These are phyloP conservation scores for Ectropis grisescens DNA, from an alignment of 1,140 invertebrate species.

Conservation along the genomic window DNA sequence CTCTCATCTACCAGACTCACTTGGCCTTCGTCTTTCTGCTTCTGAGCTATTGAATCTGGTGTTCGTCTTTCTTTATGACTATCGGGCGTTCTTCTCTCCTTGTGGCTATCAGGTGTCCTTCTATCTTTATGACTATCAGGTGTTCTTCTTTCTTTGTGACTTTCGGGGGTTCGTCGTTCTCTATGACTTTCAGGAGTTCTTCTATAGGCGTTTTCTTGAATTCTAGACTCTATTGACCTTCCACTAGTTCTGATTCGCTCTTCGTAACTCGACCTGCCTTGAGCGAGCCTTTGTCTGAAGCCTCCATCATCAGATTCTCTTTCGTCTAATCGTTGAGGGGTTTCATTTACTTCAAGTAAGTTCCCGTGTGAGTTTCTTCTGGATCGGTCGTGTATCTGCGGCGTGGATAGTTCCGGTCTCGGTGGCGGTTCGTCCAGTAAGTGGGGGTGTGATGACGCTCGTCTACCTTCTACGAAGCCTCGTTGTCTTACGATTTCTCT, in stretches of 20 bases:
- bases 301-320: slow-evolving; percentile 73
- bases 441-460: slow-evolving; percentile 77
- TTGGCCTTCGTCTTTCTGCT: slow-evolving; percentile 38
- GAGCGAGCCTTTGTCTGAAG: slow-evolving; percentile 59
- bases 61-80: slow-evolving; percentile 26
- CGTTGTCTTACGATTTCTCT: slow-evolving; percentile 69
- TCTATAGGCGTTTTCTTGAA: slow-evolving; percentile 40
- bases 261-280: slow-evolving; percentile 58
- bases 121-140: slow-evolving; percentile 48
- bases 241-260: slow-evolving; percentile 54
- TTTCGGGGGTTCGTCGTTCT: slow-evolving; percentile 8
- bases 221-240: slow-evolving; percentile 44
- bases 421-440: slow-evolving; percentile 70
- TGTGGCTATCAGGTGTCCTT: slow-evolving; percentile 36
- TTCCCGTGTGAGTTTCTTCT: slow-evolving; percentile 72
- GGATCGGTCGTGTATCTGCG: slow-evolving; percentile 48
- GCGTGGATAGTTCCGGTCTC: slow-evolving; percentile 40
- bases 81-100: slow-evolving; percentile 45
- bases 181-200: slow-evolving; percentile 39
- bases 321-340: slow-evolving; percentile 42
- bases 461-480: slow-evolving; percentile 67
- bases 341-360: slow-evolving; percentile 61
- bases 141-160: slow-evolving; percentile 39
- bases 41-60: slow-evolving; percentile 37
- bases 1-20: slow-evolving; percentile 42